Evolutionary conservation across 2,797 vertebrate genomes (phyloP), one percentile per base, ranked within the genome.

Genomic region (Sebastes itinus): DNA sequence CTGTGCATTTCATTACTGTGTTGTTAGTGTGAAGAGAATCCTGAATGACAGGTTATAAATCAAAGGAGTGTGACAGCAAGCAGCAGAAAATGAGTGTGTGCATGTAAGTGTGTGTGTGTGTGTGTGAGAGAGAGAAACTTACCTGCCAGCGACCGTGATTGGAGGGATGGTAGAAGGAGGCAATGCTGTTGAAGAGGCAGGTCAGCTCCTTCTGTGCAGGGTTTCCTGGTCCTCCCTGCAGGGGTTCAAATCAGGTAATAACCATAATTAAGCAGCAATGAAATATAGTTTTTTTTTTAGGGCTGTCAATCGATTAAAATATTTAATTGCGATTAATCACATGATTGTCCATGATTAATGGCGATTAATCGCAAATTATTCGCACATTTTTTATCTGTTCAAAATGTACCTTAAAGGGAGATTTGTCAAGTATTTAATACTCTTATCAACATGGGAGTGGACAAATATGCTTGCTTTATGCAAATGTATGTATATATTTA

Each of bases 121-220:
- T 35, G 33, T 35, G 33, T 2, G 33, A 38, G 35, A 30, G 42
- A 10, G 63, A 68, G 58, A 67, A 64, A 35, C 49, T 75, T 42
- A 98, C 98, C 97, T 99, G 96, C 98, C 98, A 99, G 82, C 97
- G 97, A 1, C 98, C 98, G 0, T 99, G 98, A 92, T 99, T 99
- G 85, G 98, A 99, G 20, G 98, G 98, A 89, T 99, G 98, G 85
- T 98, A 99, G 91, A 99, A 99, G 59, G 98, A 99, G 33, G 97
- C 96, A 35, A 99, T 99, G 92, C 98, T 98, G 89, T 96, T 97
- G 92, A 99, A 99, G 81, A 99, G 95, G 60, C 97, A 97, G 91
- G 95, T 96, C 86, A 99, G 94, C 86, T 99, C 96, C 80, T 96
- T 97, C 90, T 99, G 98, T 35, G 97, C 97, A 30, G 97, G 95